A percentile compares a stretch with the other conserved stretches of the same genome.
phyloP scores from a whole-genome alignment of 2,113 vertebrate genomes.

The Pseudopodoces humilis region DNA sequence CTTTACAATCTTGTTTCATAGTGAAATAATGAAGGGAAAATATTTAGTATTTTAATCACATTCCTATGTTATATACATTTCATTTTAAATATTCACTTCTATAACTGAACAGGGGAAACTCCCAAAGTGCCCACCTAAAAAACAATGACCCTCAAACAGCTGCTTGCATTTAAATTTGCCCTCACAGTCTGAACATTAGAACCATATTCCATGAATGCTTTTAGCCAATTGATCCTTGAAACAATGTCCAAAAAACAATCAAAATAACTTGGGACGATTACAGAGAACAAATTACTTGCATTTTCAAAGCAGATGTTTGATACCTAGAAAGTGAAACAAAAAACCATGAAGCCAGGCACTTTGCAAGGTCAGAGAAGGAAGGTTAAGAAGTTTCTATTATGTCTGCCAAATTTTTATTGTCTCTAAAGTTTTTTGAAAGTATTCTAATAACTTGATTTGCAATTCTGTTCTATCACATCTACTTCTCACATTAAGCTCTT shows the following conservation, averaged over 20 bases:
- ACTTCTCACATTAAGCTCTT: neutral
- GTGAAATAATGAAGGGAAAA: neutral
- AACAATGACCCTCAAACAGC: neutral
- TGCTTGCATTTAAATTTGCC: neutral
- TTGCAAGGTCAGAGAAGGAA: neutral
- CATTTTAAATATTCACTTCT: neutral
- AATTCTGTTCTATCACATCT: neutral
- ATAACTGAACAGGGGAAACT: neutral
- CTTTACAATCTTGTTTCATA: neutral
- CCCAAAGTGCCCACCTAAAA: neutral
- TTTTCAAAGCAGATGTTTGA: conserved; percentile 8
- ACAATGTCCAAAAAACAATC: neutral
- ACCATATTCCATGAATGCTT: neutral
- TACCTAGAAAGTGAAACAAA: neutral
- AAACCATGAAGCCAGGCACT: neutral
- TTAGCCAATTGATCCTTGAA: neutral
- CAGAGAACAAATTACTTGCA: neutral
- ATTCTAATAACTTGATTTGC: neutral
- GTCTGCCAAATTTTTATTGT: neutral
- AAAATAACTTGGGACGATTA: neutral
- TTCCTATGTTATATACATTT: neutral
- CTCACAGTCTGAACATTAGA: neutral
- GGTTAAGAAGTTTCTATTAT: neutral
- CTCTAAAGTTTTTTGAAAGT: neutral
- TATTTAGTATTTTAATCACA: neutral